Evolutionary conservation across 2,797 vertebrate genomes (phyloP).

Genomic region (Smutsia gigantea): DNA sequence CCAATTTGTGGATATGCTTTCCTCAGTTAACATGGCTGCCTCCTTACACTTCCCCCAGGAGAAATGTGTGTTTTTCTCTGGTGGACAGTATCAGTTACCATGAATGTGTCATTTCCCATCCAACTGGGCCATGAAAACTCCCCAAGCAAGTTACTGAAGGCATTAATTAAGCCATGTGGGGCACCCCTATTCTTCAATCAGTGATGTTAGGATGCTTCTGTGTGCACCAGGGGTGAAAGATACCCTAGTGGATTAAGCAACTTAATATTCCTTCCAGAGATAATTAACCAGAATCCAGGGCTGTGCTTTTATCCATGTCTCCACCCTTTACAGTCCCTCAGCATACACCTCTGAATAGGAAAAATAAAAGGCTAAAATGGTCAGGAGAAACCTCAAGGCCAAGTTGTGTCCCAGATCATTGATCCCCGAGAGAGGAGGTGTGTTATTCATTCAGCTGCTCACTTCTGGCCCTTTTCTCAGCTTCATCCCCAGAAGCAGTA

Average conservation of each 20-base stretch:
- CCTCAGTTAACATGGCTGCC: too few species aligned
- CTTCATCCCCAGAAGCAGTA: not conserved
- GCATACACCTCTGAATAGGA: not conserved
- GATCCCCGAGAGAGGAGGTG: not conserved
- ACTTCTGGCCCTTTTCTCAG: not conserved
- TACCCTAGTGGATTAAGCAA: not conserved
- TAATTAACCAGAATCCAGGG: not conserved
- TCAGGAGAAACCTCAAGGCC: slow-evolving; percentile 1
- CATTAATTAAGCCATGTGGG: not conserved
- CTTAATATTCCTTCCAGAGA: not conserved
- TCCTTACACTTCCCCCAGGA: not conserved
- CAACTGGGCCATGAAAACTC: not conserved
- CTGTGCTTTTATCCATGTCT: not conserved
- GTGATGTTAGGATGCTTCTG: not conserved
- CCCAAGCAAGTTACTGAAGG: not conserved
- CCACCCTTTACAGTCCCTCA: not conserved
- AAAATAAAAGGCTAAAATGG: not conserved
- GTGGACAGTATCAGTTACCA: not conserved
- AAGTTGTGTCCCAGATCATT: not conserved
- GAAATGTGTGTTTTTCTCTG: not conserved
- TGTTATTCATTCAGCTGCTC: not conserved
- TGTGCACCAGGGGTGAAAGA: not conserved
- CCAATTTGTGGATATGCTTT: accelerated
- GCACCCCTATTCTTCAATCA: not conserved
- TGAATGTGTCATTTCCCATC: not conserved